Conservation (phyloP, 2,113 vertebrate species). For the Numenius arquata region DNA sequence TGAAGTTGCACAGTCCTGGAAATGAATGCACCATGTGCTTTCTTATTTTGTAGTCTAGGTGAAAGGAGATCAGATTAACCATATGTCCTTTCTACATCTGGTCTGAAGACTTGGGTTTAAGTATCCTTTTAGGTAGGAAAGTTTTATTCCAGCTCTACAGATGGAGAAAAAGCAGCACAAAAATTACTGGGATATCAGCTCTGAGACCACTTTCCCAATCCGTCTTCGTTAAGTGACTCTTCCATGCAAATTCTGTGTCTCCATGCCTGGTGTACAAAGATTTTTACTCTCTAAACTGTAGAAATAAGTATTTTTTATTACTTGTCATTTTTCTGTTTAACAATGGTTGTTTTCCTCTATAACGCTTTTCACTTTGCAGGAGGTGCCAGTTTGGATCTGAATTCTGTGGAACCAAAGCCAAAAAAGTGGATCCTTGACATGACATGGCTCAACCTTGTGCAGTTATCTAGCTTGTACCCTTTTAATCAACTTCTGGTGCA, state of each 20-base stretch:
- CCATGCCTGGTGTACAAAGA: background rate
- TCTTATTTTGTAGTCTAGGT: background rate
- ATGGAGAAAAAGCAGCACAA: background rate
- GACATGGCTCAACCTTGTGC: conserved; percentile 85
- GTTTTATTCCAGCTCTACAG: background rate
- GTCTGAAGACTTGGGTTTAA: background rate
- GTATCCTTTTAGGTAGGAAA: background rate
- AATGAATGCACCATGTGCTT: background rate
- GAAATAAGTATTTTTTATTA: background rate
- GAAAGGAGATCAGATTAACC: background rate
- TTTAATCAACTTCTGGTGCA: conserved; percentile 77
- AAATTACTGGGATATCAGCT: background rate
- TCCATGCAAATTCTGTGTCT: background rate
- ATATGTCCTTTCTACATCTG: background rate
- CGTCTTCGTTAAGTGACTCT: background rate
- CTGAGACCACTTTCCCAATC: background rate
- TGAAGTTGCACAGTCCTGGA: background rate
- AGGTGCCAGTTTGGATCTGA: conserved; percentile 82
- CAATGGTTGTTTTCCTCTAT: background rate
- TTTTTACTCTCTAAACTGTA: background rate
- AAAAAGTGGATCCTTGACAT: conserved; percentile 84
- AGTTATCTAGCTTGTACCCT: conserved; percentile 75
- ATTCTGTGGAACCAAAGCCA: conserved; percentile 81
- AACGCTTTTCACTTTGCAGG: conserved; percentile 59
- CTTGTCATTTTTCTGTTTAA: background rate